phyloP scores from a whole-genome alignment of 2,113 vertebrate genomes.

The Callipepla squamata region DNA sequence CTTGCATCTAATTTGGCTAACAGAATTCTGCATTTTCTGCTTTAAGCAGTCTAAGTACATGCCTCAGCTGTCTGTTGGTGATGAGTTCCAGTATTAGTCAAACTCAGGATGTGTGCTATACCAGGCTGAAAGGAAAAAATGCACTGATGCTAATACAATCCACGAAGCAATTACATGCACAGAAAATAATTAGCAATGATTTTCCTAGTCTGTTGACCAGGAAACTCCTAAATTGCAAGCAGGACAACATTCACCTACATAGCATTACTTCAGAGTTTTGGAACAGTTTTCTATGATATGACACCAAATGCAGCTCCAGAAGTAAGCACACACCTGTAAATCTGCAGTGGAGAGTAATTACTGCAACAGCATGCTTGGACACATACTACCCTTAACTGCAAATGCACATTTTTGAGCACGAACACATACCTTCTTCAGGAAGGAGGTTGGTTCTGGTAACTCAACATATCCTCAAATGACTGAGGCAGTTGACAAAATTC shows the following conservation, averaged over 20 bases:
- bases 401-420: not conserved
- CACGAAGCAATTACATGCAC: not conserved
- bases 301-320: not conserved
- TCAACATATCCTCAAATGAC: not conserved
- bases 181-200: not conserved
- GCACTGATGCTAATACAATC: not conserved
- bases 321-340: not conserved
- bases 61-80: not conserved
- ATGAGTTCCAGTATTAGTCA: not conserved
- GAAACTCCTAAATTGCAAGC: not conserved
- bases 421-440: not conserved
- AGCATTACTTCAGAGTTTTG: not conserved
- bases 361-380: not conserved
- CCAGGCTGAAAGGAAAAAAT: not conserved
- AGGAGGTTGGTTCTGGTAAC: not conserved
- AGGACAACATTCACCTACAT: not conserved
- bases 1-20: not conserved
- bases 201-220: not conserved
- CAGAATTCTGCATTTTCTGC: not conserved
- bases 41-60: not conserved
- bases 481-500: not conserved
- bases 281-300: not conserved
- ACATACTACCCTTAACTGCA: not conserved
- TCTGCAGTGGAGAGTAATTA: not conserved
- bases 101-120: not conserved